Evolutionary conservation across 1,140 invertebrate species (phyloP).

Genomic region (Sminthurides bifidus): DNA sequence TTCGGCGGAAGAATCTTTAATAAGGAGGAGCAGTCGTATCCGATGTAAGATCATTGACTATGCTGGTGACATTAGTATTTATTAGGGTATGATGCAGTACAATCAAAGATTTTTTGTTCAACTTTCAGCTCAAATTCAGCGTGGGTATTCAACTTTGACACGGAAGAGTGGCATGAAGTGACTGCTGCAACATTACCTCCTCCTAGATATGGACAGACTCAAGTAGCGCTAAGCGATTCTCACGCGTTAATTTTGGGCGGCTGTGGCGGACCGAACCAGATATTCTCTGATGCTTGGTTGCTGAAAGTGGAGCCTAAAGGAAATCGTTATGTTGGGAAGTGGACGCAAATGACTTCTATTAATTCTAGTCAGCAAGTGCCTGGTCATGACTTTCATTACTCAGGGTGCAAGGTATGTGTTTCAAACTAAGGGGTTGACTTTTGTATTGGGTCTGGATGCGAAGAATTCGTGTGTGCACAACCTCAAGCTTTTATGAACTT

Average conservation of each 20-base stretch:
- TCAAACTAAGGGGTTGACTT: too few species aligned
- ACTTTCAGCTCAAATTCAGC: constrained; percentile 64
- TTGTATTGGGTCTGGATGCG: too few species aligned
- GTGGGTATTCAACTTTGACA: constrained; percentile 73
- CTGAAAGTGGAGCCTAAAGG: constrained; percentile 40
- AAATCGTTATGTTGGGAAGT: constrained; percentile 52
- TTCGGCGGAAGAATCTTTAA: constrained; percentile 56
- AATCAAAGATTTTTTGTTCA: background rate
- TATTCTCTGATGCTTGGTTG: constrained; percentile 59
- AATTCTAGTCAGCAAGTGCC: constrained; percentile 54
- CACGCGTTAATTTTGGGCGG: constrained; percentile 35
- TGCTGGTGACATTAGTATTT: background rate
- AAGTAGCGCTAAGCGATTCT: constrained; percentile 49
- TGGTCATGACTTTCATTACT: constrained; percentile 43
- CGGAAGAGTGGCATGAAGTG: constrained; percentile 63
- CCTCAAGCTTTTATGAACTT: background rate
- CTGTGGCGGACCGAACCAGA: constrained; percentile 46
- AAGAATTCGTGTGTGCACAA: too few species aligned
- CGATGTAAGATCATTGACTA: constrained; percentile 11
- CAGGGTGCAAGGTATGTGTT: constrained; percentile 62
- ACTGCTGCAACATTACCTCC: constrained; percentile 49
- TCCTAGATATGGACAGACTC: constrained; percentile 79
- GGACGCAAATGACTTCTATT: constrained; percentile 62
- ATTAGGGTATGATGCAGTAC: background rate
- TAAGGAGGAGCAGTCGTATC: constrained; percentile 25